Conservation (phyloP, 30 jellyfish, hydroid and myxozoan genomes). For the Hydractinia symbiolongicarpus region DNA sequence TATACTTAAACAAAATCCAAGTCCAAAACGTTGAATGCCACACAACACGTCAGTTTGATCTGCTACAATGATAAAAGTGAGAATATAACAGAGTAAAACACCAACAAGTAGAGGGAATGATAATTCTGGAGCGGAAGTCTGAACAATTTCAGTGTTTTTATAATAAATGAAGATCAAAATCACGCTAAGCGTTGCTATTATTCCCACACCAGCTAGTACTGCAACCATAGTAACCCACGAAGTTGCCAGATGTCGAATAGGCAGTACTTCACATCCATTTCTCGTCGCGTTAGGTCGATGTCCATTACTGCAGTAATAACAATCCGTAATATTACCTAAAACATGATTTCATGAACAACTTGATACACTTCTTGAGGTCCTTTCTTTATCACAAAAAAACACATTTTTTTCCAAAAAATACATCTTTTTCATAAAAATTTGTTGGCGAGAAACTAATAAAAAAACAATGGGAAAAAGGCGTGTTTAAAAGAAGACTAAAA, state of each 20-base stretch:
- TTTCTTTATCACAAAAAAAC: too few relatives aligned
- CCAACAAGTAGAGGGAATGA: constrained; percentile 66
- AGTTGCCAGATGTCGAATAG: constrained; percentile 36
- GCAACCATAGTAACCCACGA: constrained; percentile 67
- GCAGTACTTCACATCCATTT: constrained; percentile 50
- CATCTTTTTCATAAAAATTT: too few relatives aligned
- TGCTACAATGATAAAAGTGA: constrained; percentile 46
- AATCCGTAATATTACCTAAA: constrained; percentile 23
- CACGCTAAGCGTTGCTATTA: constrained; percentile 43
- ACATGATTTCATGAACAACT: not conserved
- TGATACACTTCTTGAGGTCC: too few relatives aligned
- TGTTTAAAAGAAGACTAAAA: too few relatives aligned
- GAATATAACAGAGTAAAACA: constrained; percentile 40
- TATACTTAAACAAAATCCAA: constrained; percentile 63
- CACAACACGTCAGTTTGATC: constrained; percentile 53
- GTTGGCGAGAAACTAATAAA: too few relatives aligned
- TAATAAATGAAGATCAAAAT: constrained; percentile 42
- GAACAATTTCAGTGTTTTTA: constrained; percentile 58
- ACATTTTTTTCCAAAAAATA: too few relatives aligned
- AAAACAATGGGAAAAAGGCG: too few relatives aligned
- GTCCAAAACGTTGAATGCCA: constrained; percentile 64
- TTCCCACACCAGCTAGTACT: constrained; percentile 54
- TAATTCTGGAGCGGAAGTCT: constrained; percentile 67
- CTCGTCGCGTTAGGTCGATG: constrained; percentile 41
- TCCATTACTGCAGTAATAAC: constrained; percentile 36